Evolutionary conservation across 2,888 invertebrate species (phyloP).

Genomic region (Volucella zonaria): DNA sequence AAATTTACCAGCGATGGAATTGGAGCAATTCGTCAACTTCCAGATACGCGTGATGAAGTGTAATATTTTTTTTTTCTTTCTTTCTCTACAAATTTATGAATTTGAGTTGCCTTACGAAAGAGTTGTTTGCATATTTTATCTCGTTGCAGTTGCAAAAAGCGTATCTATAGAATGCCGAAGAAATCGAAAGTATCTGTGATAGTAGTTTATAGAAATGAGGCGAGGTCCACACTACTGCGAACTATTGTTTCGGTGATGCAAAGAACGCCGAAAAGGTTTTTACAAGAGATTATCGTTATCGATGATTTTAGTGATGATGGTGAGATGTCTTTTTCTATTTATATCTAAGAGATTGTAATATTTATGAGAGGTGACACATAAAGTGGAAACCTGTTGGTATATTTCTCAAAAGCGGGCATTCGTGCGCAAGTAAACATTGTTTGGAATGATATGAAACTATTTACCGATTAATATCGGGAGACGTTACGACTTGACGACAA

Average conservation of each 20-base stretch:
- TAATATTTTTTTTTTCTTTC: slow-evolving; percentile 66
- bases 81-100: neutral
- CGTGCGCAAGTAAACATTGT: too few relatives aligned
- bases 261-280: slow-evolving; percentile 77
- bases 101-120: neutral
- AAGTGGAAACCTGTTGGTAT: neutral
- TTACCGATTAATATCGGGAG: too few relatives aligned
- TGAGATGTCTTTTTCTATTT: slow-evolving; percentile 62
- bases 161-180: slow-evolving; percentile 72
- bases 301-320: slow-evolving; percentile 80
- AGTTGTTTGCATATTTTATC: neutral
- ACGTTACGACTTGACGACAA: too few relatives aligned
- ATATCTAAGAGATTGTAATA: neutral
- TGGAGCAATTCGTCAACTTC: slow-evolving; percentile 76
- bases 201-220: slow-evolving; percentile 79
- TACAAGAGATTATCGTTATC: slow-evolving; percentile 79
- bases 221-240: slow-evolving; percentile 78
- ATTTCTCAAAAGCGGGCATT: too few relatives aligned
- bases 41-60: slow-evolving; percentile 78
- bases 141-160: slow-evolving; percentile 76
- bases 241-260: slow-evolving; percentile 78
- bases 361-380: neutral
- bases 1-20: slow-evolving; percentile 76
- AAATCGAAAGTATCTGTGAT: slow-evolving; percentile 78
- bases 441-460: too few relatives aligned